Base-by-base conservation (phyloP, 2,797 vertebrate species). In the Sebastes taczanowskii region DNA sequence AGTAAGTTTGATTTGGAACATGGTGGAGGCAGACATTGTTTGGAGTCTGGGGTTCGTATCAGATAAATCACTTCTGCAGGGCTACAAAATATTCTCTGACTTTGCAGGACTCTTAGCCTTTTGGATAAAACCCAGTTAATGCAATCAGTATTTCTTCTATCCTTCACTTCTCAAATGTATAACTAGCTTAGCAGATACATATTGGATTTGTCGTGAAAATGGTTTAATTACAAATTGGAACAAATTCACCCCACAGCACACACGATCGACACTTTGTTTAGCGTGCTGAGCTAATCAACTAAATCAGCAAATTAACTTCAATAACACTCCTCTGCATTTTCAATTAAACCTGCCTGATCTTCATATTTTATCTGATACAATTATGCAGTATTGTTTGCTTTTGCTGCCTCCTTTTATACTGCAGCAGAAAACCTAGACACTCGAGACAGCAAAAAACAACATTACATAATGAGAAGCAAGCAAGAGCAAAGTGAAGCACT, bases 231-330 rank as follows among this genome's bases (percentile, higher is more conserved):
- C 32, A 71, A 59, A 20, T 55, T 61, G 27, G 25, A 80, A 55
- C 23, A 70, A 77, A 63, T 46, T 59, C 35, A n/a, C 59, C 11
- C 22, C 14, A 34, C 11, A 61, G 70, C 25, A 35, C 42, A 60
- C 5, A 1, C 27, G 22, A 32, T 14, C 4, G 11, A 3, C 80
- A 66, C 60, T 79, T 34, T 49, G 65, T 74, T 71, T 35, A 34
- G 16, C 16, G 20, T 16, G 30, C 68, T 42, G 16, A 25, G 66
- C 63, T 42, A 59, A 82, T 71, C 52, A 35, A 14, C 18, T 56
- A 34, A 78, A 69, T 67, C 23, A 72, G 53, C 18, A 22, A 65
- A 87, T 77, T 71, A 63, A 66, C 60, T 73, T 76, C 23, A 69
- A 69, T 52, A 66, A 59, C 66, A 63, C 29, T 22, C 49, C 20